phyloP scores from a whole-genome alignment of 2,113 vertebrate species.

The Fregata magnificens region DNA sequence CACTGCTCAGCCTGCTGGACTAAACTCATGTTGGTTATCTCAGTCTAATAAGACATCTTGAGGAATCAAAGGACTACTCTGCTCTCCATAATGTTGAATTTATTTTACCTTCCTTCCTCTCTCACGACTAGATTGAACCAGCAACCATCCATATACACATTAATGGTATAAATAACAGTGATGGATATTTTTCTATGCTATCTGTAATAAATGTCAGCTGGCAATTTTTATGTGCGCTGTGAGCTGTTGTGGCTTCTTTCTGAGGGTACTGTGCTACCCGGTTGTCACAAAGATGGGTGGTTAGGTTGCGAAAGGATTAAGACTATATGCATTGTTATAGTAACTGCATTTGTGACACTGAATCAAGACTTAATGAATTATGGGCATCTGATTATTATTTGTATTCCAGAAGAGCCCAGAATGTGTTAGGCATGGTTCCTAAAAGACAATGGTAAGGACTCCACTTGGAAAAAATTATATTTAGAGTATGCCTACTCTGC shows the following conservation, averaged over 20 bases:
- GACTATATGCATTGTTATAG: constrained; percentile 31
- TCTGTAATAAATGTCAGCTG: background rate
- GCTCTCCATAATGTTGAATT: background rate
- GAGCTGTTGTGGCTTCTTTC: background rate
- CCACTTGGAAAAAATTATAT: background rate
- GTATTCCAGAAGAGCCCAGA: constrained; percentile 11
- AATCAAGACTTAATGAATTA: constrained; percentile 34
- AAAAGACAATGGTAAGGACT: constrained; percentile 26
- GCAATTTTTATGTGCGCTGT: background rate
- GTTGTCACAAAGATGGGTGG: constrained; percentile 9
- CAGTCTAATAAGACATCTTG: background rate
- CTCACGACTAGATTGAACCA: background rate
- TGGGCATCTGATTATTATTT: constrained; percentile 4
- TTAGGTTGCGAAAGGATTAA: constrained; percentile 1
- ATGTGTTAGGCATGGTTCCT: background rate
- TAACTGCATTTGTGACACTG: constrained; percentile 35
- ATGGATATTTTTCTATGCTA: background rate
- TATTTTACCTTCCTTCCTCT: background rate
- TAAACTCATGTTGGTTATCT: background rate
- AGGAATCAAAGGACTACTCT: background rate
- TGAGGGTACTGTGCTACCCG: background rate
- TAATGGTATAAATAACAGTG: background rate
- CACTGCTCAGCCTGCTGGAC: background rate
- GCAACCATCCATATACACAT: background rate
- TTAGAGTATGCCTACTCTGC: background rate